A percentile compares a stretch with the other conserved stretches of the same genome.
These are phyloP conservation scores for Antheraea pernyi DNA, from an alignment of 1,140 invertebrate species.

Conservation along the genomic window DNA sequence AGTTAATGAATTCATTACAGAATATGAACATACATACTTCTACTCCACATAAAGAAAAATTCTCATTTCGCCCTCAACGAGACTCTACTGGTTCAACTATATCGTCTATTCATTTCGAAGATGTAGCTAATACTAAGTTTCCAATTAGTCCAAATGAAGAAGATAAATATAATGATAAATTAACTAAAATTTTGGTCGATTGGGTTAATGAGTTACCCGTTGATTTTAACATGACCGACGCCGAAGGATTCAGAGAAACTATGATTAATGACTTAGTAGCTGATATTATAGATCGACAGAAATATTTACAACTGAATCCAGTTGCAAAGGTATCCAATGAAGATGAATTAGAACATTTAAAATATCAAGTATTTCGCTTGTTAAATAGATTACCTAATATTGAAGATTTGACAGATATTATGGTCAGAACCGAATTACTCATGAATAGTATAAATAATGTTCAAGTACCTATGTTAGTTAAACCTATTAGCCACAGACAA, in stretches of 20 bases:
- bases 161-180: slow-evolving; percentile 8
- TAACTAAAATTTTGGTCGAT: not conserved
- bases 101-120: slow-evolving; percentile 2
- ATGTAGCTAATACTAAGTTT: not conserved
- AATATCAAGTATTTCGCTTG: slow-evolving; percentile 32
- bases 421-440: not conserved
- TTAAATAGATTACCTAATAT: slow-evolving; percentile 21
- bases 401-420: not conserved
- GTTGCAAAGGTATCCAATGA: slow-evolving; percentile 5
- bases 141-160: not conserved
- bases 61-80: not conserved
- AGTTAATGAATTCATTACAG: slow-evolving; percentile 2
- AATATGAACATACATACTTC: not conserved
- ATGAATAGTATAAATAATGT: not conserved
- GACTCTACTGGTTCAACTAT: not conserved
- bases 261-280: slow-evolving; percentile 12
- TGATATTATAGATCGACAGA: slow-evolving; percentile 13
- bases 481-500: slow-evolving; percentile 6
- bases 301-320: slow-evolving; percentile 14
- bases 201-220: slow-evolving; percentile 7
- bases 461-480: not conserved
- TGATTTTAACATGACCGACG: not conserved
- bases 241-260: not conserved
- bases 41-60: slow-evolving; percentile 7
- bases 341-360: slow-evolving; percentile 26